These are phyloP conservation scores for Zelleria hepariella DNA, from an alignment of 2,888 invertebrate genomes.

Conservation along the genomic window DNA sequence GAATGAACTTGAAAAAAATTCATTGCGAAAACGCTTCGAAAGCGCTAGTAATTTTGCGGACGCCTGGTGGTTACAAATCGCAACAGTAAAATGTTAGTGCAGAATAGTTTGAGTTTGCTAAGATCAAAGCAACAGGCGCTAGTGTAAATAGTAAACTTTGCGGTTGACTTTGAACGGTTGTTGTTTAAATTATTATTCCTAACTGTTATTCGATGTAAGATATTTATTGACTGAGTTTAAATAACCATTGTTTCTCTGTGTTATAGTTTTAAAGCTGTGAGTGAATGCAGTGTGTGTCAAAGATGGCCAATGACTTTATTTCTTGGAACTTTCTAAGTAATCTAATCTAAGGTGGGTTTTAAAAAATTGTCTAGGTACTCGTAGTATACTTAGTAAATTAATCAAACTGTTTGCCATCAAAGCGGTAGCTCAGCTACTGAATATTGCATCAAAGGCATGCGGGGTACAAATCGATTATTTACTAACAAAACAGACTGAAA, in stretches of 20 bases:
- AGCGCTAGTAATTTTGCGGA: slow-evolving; percentile 9
- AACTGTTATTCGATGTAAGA: background rate
- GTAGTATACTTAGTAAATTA: no score
- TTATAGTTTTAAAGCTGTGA: slow-evolving; percentile 10
- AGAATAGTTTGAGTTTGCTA: slow-evolving; percentile 21
- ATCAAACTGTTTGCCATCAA: no score
- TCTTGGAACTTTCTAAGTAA: background rate
- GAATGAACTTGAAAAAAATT: background rate
- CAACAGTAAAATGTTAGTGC: slow-evolving; percentile 15
- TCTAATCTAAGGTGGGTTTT: no score
- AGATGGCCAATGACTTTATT: background rate
- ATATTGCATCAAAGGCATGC: no score
- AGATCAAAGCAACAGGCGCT: slow-evolving; percentile 54
- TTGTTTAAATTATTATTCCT: background rate
- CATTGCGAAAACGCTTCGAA: slow-evolving; percentile 19
- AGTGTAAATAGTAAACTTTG: slow-evolving; percentile 28
- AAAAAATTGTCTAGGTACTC: no score
- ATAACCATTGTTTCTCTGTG: slow-evolving; percentile 25
- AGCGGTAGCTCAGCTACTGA: no score
- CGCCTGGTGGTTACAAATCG: slow-evolving; percentile 28
- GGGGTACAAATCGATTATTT: background rate
- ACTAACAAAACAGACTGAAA: background rate
- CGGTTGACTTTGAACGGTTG: slow-evolving; percentile 29
- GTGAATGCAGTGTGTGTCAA: slow-evolving; percentile 9
- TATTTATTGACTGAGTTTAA: slow-evolving; percentile 10